Evolutionary conservation across 2,797 vertebrate species (phyloP).

Genomic region (Ciconia nigra): DNA sequence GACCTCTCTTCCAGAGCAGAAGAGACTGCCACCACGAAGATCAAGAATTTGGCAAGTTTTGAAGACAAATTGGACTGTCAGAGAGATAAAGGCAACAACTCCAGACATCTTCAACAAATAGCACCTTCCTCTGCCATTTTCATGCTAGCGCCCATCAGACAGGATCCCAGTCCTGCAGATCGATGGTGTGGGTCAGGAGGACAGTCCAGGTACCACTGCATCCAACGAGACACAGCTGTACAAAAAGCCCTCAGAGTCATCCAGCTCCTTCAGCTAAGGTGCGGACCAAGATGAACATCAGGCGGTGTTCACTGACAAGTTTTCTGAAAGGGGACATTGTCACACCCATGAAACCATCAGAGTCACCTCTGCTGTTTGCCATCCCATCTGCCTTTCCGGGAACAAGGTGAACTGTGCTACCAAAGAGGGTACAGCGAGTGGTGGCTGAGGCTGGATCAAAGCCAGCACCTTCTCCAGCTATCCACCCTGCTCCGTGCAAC

Average conservation of each 20-base stretch:
- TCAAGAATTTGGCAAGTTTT: neutral
- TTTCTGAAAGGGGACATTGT: neutral
- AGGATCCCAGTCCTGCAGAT: neutral
- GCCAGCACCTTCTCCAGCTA: neutral
- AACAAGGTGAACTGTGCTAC: neutral
- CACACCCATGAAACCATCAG: neutral
- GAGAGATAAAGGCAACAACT: neutral
- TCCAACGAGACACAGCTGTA: neutral
- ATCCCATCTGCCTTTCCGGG: neutral
- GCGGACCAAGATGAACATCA: neutral
- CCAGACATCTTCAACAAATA: neutral
- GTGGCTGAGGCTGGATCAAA: neutral
- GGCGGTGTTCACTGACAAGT: fast-evolving
- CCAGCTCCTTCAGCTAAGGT: neutral
- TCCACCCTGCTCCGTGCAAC: neutral
- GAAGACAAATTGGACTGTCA: neutral
- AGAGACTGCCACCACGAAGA: neutral
- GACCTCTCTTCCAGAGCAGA: neutral
- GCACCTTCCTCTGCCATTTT: neutral
- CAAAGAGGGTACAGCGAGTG: fast-evolving
- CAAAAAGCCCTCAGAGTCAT: neutral
- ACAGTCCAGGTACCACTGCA: neutral
- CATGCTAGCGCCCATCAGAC: neutral
- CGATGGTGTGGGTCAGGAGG: neutral
- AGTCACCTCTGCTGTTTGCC: neutral